Evolutionary conservation across 2,113 vertebrate species (phyloP), one percentile per base, ranked within the genome.

Genomic region (Epinephelus cyanopodus): DNA sequence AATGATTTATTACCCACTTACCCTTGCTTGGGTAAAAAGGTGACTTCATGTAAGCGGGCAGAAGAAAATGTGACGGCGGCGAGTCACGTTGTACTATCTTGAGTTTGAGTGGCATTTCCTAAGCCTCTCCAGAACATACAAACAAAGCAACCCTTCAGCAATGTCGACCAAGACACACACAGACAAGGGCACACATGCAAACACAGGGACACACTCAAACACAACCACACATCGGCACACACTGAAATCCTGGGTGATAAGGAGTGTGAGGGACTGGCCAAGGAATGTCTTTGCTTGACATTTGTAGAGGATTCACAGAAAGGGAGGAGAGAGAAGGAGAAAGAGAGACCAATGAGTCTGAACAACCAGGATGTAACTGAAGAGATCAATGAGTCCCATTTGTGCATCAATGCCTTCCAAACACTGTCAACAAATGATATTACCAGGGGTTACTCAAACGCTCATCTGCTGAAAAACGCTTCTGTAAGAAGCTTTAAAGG

Each of bases 71-170:
- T 74, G 8, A 6, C 1, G 10, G 33, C 2, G n/a, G 18, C 1
- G 12, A 80, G n/a, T 80, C 17, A 65, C 23, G 6, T 73, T 82
- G 12, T 27, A 39, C 45, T 23, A 52, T 39, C 21, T 60, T 15
- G 3, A 83, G 23, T 84, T 80, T 82, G 69, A 88, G 18, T 82
- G 85, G 73, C 67, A 45, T 79, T 81, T 73, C 42, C 53, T 82
- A 63, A 75, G 77, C 58, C 48, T 79, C 39, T 47, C 27, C 53
- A 71, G 66, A 85, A 56, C 47, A 25, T 18, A 21, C 77, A 84
- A 87, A 87, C 70, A 84, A 61, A 77, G 75, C 76, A 86, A n/a
- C 74, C 45, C 66, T 74, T 82, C 74, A 75, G 79, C 50, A 77
- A 60, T 48, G 70, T 81, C 23, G 4, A 45, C 62, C 23, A 72